These are phyloP conservation scores for Wasmannia auropunctata DNA, from an alignment of 1,140 invertebrate genomes.

Conservation along the genomic window DNA sequence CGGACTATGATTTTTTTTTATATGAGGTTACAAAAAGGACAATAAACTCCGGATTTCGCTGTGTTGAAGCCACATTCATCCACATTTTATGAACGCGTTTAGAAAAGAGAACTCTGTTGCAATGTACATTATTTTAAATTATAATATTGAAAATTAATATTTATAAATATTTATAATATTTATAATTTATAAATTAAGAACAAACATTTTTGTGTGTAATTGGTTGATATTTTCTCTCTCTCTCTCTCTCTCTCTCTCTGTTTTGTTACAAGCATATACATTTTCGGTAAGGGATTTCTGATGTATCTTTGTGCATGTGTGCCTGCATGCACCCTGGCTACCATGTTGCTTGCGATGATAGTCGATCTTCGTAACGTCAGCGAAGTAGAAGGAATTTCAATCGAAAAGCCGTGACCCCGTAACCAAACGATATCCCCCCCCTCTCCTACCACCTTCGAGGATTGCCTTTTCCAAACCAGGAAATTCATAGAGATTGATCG, in stretches of 20 bases:
- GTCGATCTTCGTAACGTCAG: conserved; percentile 45
- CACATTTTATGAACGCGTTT: background rate
- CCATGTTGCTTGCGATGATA: conserved; percentile 22
- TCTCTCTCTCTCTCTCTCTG: too few species aligned
- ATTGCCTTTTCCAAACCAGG: conserved; percentile 8
- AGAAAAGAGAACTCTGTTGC: background rate
- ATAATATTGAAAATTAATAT: background rate
- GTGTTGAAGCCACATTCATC: background rate
- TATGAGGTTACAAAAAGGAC: background rate
- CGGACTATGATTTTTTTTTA: background rate
- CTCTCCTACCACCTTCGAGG: background rate
- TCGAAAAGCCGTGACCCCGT: conserved; percentile 48
- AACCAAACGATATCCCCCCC: conserved; percentile 30
- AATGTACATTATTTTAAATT: background rate
- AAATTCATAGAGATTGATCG: conserved; percentile 18
- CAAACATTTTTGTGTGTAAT: background rate
- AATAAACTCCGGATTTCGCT: background rate
- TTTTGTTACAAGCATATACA: background rate
- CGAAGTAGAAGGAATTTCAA: conserved; percentile 56
- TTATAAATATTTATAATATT: too few species aligned
- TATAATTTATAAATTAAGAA: background rate
- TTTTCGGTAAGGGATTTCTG: background rate
- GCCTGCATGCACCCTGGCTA: background rate
- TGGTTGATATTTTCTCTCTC: background rate
- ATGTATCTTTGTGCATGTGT: background rate